These are phyloP conservation scores for Habrosyne pyritoides DNA, from an alignment of 2,888 invertebrate genomes.

Conservation along the genomic window DNA sequence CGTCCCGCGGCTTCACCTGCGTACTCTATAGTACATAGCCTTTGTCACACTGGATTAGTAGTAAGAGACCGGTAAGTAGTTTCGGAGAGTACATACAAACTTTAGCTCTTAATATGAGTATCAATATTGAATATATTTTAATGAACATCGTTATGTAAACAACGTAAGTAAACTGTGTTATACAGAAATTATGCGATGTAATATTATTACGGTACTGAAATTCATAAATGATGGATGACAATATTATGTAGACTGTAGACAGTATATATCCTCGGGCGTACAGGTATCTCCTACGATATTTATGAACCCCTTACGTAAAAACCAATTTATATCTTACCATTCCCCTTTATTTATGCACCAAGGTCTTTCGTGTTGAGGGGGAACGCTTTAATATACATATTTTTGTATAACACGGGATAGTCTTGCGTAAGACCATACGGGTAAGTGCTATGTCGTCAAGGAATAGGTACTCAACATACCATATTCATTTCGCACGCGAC, in stretches of 20 bases:
- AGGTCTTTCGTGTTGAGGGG: background rate
- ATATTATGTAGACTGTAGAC: background rate
- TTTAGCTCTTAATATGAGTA: too few relatives aligned
- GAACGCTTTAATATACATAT: background rate
- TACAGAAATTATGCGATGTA: background rate
- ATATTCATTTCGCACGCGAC: slow-evolving; percentile 87
- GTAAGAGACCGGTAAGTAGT: too few relatives aligned
- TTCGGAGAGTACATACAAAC: too few relatives aligned
- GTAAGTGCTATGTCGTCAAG: too few relatives aligned
- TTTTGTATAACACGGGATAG: background rate
- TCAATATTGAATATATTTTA: too few relatives aligned
- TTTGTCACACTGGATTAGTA: too few relatives aligned
- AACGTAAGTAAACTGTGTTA: background rate
- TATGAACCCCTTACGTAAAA: background rate
- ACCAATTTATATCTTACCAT: background rate
- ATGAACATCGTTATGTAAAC: background rate
- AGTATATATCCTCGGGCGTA: slow-evolving; percentile 1
- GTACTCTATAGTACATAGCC: too few relatives aligned
- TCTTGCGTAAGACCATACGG: too few relatives aligned
- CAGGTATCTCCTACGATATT: background rate
- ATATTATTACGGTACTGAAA: background rate
- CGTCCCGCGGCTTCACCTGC: too few relatives aligned
- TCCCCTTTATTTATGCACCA: background rate
- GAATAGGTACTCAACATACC: slow-evolving; percentile 53
- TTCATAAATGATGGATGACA: slow-evolving; percentile 8